A percentile compares a stretch with the other conserved stretches of the same genome.
phyloP scores from a whole-genome alignment of 2,113 vertebrate genomes.

The Oreotragus oreotragus region DNA sequence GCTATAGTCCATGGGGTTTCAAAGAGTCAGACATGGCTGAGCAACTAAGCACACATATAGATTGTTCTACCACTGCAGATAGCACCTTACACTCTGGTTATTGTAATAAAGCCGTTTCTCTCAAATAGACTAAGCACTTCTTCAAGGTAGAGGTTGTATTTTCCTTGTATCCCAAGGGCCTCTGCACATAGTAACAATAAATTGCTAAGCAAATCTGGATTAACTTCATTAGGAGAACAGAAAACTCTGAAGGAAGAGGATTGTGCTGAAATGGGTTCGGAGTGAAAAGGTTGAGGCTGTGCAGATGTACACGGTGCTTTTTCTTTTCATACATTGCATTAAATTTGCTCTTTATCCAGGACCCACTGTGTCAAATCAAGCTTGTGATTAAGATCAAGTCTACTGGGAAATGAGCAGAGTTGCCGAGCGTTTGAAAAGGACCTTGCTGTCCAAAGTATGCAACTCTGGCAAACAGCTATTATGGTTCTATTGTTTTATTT shows the following conservation, averaged over 20 bases:
- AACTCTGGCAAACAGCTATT: slow-evolving; percentile 56
- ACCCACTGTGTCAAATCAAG: slow-evolving; percentile 74
- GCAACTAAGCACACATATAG: background rate
- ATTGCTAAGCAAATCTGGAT: background rate
- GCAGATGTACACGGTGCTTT: background rate
- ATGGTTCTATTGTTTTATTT: slow-evolving; percentile 67
- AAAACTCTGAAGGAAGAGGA: background rate
- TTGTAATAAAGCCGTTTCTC: background rate
- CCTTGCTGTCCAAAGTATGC: slow-evolving; percentile 67
- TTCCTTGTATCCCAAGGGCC: background rate
- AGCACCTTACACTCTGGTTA: background rate
- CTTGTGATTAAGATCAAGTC: slow-evolving; percentile 76
- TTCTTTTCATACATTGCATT: slow-evolving; percentile 59
- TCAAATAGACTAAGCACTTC: background rate
- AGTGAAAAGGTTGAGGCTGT: background rate
- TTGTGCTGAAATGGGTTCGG: background rate
- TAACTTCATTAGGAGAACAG: background rate
- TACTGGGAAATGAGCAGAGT: slow-evolving; percentile 69
- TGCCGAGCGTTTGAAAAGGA: slow-evolving; percentile 64
- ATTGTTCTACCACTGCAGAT: background rate
- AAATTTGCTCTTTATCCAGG: slow-evolving; percentile 62
- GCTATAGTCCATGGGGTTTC: background rate
- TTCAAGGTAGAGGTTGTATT: background rate
- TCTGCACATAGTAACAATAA: background rate
- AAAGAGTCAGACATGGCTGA: background rate